phyloP scores from a whole-genome alignment of 2,113 vertebrate genomes.

The Miniopterus natalensis region DNA sequence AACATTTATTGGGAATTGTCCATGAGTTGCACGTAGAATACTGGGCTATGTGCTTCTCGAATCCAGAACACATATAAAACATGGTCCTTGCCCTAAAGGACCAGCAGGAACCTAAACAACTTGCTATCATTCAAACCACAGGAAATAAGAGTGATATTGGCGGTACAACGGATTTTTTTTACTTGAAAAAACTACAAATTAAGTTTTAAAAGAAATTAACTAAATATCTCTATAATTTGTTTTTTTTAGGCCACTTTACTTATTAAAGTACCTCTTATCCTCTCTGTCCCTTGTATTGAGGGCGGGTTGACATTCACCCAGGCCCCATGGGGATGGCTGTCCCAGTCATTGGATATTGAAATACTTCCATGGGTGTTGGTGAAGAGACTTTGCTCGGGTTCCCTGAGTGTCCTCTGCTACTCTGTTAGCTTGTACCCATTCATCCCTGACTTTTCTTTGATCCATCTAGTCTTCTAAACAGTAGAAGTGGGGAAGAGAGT shows the following conservation, averaged over 20 bases:
- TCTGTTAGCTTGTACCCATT: background rate
- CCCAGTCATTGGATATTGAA: background rate
- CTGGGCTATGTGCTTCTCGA: background rate
- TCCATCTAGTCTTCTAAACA: background rate
- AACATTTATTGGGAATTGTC: background rate
- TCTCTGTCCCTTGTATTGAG: background rate
- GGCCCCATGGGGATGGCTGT: too few species aligned
- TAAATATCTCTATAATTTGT: background rate
- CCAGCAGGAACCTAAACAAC: background rate
- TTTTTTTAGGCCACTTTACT: background rate
- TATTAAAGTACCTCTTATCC: background rate
- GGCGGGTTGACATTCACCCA: background rate
- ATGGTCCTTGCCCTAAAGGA: background rate
- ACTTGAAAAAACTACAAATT: background rate
- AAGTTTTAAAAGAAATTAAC: background rate
- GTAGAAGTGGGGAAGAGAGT: rapidly evolving
- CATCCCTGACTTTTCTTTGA: background rate
- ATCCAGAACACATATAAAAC: background rate
- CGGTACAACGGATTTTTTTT: background rate
- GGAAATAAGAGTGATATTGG: background rate
- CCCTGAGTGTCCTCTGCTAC: background rate
- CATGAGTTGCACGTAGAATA: background rate
- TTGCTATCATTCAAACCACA: background rate
- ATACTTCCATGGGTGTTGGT: background rate
- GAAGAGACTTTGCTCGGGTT: background rate